A percentile compares a stretch with the other conserved stretches of the same genome.
phyloP scores from a whole-genome alignment of 2,797 vertebrate genomes.

The Gallinago stenura region DNA sequence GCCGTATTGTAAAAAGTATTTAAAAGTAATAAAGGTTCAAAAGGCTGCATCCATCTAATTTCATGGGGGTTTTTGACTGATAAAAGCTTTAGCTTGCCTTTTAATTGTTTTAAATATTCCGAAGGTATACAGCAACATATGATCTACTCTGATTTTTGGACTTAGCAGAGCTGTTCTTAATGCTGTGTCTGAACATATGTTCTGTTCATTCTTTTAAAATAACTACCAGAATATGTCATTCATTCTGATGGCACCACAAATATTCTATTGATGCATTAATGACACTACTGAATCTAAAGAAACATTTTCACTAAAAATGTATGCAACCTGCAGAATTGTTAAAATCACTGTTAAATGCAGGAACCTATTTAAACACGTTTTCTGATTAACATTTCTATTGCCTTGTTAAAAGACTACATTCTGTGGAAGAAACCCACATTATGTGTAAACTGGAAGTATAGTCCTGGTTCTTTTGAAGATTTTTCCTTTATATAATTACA shows the following conservation, averaged over 20 bases:
- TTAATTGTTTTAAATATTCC: background rate
- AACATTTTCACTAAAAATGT: background rate
- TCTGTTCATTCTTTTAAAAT: constrained; percentile 62
- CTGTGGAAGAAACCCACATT: background rate
- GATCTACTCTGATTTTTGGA: constrained; percentile 31
- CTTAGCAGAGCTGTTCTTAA: constrained; percentile 21
- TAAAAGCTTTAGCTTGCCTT: background rate
- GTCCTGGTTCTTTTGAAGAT: background rate
- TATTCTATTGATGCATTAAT: constrained; percentile 49
- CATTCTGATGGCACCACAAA: constrained; percentile 27
- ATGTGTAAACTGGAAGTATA: background rate
- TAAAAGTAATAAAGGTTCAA: background rate
- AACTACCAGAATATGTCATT: constrained; percentile 48
- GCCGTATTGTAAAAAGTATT: background rate
- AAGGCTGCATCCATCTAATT: background rate
- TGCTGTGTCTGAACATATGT: constrained; percentile 41
- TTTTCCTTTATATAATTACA: background rate
- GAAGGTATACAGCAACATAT: background rate
- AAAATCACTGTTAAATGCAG: background rate
- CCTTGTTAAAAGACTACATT: background rate
- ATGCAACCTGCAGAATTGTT: background rate
- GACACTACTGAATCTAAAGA: background rate
- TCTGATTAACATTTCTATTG: background rate
- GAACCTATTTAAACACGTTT: background rate
- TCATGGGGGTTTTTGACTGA: background rate